Percentiles rank a stretch among this genome's conserved stretches.
These are phyloP conservation scores for Leptobrachium leishanense DNA, from an alignment of 2,113 vertebrate genomes.

Conservation along the genomic window DNA sequence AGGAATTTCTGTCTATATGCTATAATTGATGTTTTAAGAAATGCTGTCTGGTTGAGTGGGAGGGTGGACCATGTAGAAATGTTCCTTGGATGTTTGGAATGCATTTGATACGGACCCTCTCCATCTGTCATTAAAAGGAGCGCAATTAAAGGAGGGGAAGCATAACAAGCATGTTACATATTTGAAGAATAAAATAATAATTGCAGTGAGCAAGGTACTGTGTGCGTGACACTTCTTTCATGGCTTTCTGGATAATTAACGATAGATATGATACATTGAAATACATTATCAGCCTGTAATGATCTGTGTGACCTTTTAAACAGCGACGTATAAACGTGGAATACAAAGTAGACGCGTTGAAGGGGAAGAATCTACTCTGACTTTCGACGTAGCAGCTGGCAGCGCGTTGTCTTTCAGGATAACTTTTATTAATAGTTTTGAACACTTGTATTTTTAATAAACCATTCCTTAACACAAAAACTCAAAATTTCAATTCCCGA, in stretches of 20 bases:
- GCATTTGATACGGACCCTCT: constrained; percentile 8
- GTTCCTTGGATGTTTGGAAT: constrained; percentile 5
- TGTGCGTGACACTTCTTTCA: not conserved
- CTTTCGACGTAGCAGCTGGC: no score
- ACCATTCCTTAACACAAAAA: no score
- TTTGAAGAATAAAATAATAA: not conserved
- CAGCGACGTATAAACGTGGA: not conserved
- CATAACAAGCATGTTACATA: constrained; percentile 17
- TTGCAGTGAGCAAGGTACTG: not conserved
- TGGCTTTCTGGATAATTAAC: not conserved
- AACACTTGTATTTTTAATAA: no score
- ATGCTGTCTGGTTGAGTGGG: constrained; percentile 1
- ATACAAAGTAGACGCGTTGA: not conserved
- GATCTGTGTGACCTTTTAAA: not conserved
- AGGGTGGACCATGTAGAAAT: not conserved
- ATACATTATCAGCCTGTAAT: not conserved
- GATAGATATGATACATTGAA: no score
- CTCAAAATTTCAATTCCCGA: no score
- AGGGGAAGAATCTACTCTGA: no score
- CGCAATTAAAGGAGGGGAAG: constrained; percentile 18
- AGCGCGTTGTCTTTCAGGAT: no score
- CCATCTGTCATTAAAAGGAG: constrained; percentile 25
- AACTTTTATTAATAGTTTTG: no score
- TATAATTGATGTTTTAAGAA: not conserved
- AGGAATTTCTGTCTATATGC: not conserved